Evolutionary conservation across 2,888 invertebrate genomes (phyloP).

Genomic region (Pasiphila rectangulata): DNA sequence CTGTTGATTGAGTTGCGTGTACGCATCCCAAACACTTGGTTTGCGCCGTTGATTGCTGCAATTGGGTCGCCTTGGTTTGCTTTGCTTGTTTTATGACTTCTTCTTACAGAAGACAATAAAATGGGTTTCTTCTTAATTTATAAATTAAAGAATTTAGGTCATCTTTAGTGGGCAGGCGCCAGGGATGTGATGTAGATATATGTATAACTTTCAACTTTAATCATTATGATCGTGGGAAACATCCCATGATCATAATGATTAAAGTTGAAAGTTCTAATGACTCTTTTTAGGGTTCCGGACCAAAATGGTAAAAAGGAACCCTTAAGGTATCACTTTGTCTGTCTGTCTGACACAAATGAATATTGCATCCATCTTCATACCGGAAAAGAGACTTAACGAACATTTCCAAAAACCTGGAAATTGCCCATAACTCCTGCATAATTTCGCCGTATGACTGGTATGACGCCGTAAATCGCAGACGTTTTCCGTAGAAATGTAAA

Average conservation of each 20-base stretch:
- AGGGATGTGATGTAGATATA: no score
- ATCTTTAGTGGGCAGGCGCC: conserved; percentile 9
- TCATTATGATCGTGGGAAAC: no score
- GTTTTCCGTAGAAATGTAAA: conserved; percentile 3
- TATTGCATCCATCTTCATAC: no score
- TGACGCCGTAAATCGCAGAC: conserved; percentile 30
- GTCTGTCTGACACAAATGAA: no score
- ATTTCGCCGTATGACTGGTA: conserved; percentile 27
- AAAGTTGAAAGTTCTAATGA: no score
- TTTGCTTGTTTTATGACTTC: conserved; percentile 4
- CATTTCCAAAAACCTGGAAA: conserved; percentile 26
- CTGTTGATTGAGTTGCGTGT: no score
- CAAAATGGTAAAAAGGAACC: no score
- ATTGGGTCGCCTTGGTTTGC: conserved; percentile 10
- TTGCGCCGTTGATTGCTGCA: conserved; percentile 8
- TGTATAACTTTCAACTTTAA: no score
- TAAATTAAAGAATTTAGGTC: conserved; percentile 5
- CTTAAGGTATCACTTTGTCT: no score
- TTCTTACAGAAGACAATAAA: no score
- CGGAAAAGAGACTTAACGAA: neutral
- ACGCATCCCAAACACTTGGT: conserved; percentile 6
- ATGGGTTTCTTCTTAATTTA: neutral
- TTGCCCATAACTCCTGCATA: conserved; percentile 26
- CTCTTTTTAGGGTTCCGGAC: no score
- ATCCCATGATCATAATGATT: no score